A percentile compares a stretch with the other conserved stretches of the same genome.
Evolutionary conservation across 2,113 vertebrate species (phyloP).

Genomic region (Willisornis vidua): DNA sequence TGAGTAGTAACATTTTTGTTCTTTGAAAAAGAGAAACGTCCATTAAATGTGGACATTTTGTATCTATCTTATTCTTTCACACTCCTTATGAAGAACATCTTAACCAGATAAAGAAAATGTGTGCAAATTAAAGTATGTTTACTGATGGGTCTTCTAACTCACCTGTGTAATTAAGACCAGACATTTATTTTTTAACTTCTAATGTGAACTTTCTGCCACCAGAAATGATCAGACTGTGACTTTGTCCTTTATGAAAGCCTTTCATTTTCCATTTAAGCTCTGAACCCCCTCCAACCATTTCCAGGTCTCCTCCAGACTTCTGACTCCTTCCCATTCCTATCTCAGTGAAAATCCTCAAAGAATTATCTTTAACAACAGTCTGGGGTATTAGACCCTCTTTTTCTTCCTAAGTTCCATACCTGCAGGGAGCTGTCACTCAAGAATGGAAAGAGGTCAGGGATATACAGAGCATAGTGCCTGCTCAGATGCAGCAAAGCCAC

Average conservation of each 20-base stretch:
- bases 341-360: background rate
- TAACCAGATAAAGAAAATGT: background rate
- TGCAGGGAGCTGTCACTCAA: background rate
- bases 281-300: background rate
- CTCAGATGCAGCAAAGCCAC: background rate
- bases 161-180: background rate
- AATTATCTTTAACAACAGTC: background rate
- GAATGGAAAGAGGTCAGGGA: background rate
- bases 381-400: background rate
- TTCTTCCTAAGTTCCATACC: background rate
- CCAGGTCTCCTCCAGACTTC: background rate
- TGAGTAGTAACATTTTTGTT: background rate
- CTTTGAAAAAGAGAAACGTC: background rate
- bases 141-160: background rate
- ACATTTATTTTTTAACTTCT: background rate
- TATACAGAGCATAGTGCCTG: background rate
- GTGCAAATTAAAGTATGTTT: background rate
- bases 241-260: background rate
- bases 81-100: background rate
- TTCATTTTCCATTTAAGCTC: background rate
- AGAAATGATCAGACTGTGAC: accelerated
- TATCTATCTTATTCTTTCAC: background rate
- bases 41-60: background rate
- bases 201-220: background rate
- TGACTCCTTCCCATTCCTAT: background rate